Evolutionary conservation across 2,888 invertebrate genomes (phyloP), one percentile per base, ranked within the genome.

Genomic region (Noctua comes): DNA sequence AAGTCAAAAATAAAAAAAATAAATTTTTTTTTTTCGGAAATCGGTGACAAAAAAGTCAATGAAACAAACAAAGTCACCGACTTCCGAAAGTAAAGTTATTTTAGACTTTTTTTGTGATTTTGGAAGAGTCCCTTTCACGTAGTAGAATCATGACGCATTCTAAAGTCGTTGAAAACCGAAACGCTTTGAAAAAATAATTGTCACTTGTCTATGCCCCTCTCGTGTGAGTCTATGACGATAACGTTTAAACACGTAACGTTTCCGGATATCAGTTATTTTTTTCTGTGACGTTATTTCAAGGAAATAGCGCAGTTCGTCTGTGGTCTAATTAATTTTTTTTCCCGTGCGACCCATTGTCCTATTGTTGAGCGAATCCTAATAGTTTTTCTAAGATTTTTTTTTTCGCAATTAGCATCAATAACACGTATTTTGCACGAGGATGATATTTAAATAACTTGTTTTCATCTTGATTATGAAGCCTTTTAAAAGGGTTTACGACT

Each of bases 321-420:
- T 72, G 73, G 46, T 68, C 73, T 76, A 81, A 86, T 86, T 86
- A 79, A 0, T 27, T 76, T 86, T 83, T 57, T 73, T 69, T 36
- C 27, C 0, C 73, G 79, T 84, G 82, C 1, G 77, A 75, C 27
- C 79, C 76, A 86, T 86, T 86, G 86, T 86, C 2, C 62, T 5
- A 84, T 86, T 86, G 86, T 86, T 59, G 13, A 31, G 21, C 13
- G 11, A 57, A 27, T 73, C 24, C 62, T 68, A 54, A 70, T 18
- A 68, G 81, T 79, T 86, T 84, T 86, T 81, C 76, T 80, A 8
- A 21, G 2, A 8, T 83, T 77, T 79, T 77, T 65, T 65, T 66
- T 59, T 70, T 54, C 54, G 18, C 68, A 84, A 83, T 83, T 84
- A 84, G 0, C 75, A 59, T 84, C 69, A 46, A 51, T 83, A 79